phyloP scores from a whole-genome alignment of 1,140 invertebrate species.

The Heliconius congener region DNA sequence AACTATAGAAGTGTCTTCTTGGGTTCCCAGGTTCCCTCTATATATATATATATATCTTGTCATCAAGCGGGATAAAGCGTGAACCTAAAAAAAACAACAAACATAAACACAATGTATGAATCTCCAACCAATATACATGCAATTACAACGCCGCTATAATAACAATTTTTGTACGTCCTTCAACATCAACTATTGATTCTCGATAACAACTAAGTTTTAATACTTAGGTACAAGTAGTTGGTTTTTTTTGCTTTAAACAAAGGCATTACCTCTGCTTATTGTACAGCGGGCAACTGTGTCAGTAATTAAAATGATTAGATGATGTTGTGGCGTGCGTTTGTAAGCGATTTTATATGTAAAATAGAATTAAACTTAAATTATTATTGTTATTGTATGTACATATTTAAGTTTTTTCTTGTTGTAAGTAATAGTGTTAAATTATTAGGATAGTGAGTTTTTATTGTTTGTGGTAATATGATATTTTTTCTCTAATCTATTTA shows the following conservation, averaged over 20 bases:
- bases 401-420: not conserved
- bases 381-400: not conserved
- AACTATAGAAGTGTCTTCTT: not conserved
- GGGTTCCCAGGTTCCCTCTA: not conserved
- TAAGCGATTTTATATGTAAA: conserved; percentile 40
- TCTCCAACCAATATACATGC: not conserved
- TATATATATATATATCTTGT: not conserved
- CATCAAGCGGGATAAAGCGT: not conserved
- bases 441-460: too few relatives aligned
- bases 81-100: not conserved
- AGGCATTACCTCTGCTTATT: conserved; percentile 66
- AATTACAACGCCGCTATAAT: not conserved
- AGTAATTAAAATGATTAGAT: conserved; percentile 74
- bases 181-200: conserved; percentile 45
- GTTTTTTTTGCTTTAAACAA: conserved; percentile 57
- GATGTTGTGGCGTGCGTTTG: conserved; percentile 40
- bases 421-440: too few relatives aligned
- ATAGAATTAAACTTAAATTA: not conserved
- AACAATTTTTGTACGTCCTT: conserved; percentile 18
- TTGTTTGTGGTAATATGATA: too few relatives aligned
- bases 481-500: too few relatives aligned
- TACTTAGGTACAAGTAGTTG: conserved; percentile 47
- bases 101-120: not conserved
- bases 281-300: conserved; percentile 68
- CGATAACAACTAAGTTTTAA: conserved; percentile 46